Evolutionary conservation across 2,113 vertebrate genomes (phyloP), one percentile per base, ranked within the genome.

Genomic region (Meleagris gallopavo): DNA sequence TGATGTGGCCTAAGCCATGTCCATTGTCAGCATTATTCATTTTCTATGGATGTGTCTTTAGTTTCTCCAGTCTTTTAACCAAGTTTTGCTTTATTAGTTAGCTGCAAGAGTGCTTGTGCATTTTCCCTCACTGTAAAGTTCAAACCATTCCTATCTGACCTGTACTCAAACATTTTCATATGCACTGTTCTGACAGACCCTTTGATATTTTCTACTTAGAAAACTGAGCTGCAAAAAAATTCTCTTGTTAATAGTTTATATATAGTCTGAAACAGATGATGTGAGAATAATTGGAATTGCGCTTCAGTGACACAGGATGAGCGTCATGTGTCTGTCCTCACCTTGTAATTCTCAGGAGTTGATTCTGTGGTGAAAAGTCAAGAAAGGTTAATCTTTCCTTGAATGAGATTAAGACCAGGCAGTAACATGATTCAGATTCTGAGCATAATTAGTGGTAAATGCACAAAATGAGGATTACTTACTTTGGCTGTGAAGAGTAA

Each of bases 331-430:
- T 34, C 75, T 4, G 0, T 81, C 89, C 89, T 82, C 82, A 30
- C 54, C 11, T 16, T 81, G 75, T 50, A 34, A 55, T 89, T 93
- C 74, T 60, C 72, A 67, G 12, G 85, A 89, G 92, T 48, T 89
- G 93, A 90, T 84, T 94, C 78, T 46, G 73, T 80, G 88, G 87
- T 85, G 77, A 96, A 83, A 92, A 97, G 95, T 93, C 88, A 90
- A 77, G 91, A 50, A 83, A 97, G 90, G 91, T 93, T 97, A 95
- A 97, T 96, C 90, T 93, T 94, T 69, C 36, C 93, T 86, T 90
- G 91, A 92, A 86, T 65, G 62, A 73, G 83, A 93, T 96, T 95
- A 95, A 92, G 50, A 30, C 36, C 40, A 12, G 54, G 55, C 71
- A 86, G 79, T 72, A 89, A 77, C 58, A 60, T 43, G 76, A 45